Evolutionary conservation across 2,797 vertebrate species (phyloP).

Genomic region (Pseudochirops cupreus): DNA sequence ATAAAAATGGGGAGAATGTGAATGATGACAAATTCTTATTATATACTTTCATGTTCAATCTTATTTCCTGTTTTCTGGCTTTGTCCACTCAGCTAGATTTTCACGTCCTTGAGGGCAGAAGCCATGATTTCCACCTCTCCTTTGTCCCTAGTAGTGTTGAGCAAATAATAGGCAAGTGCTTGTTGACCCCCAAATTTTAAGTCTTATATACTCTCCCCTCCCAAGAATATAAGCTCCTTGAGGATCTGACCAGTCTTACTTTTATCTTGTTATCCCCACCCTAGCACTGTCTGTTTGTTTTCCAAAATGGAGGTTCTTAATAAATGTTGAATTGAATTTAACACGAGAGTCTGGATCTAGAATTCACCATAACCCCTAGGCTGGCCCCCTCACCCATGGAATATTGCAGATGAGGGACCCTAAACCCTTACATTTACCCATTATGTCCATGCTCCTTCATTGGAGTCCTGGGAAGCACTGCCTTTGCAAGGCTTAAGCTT

Average conservation of each 20-base stretch:
- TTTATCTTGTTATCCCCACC: neutral
- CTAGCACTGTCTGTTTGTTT: neutral
- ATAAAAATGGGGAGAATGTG: neutral
- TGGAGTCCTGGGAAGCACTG: neutral
- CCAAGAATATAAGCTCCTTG: neutral
- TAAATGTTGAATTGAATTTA: neutral
- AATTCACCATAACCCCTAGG: neutral
- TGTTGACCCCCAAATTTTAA: neutral
- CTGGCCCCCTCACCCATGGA: neutral
- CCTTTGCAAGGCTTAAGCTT: constrained; percentile 41
- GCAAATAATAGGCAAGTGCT: neutral
- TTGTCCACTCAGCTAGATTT: neutral
- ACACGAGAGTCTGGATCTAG: neutral
- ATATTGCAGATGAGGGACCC: neutral
- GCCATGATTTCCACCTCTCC: neutral
- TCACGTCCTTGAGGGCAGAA: neutral
- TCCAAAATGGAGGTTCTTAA: neutral
- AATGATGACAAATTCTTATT: neutral
- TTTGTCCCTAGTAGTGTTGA: neutral
- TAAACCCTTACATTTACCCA: neutral
- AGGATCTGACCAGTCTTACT: neutral
- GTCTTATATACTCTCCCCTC: neutral
- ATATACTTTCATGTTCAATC: neutral
- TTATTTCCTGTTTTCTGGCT: neutral
- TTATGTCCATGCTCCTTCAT: neutral